Conservation (phyloP, 2,113 vertebrate species). For the Gobiocypris rarus region DNA sequence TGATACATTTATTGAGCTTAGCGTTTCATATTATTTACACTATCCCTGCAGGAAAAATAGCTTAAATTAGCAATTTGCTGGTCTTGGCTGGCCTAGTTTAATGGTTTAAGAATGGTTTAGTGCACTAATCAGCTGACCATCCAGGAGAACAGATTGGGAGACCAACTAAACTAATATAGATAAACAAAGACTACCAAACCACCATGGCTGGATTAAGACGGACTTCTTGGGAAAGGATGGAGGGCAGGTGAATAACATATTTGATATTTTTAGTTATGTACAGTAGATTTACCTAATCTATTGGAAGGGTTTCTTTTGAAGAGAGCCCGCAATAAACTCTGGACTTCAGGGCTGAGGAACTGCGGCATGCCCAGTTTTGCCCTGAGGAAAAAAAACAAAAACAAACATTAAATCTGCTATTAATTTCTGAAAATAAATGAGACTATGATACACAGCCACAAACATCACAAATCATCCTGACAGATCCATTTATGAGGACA, state of each 20-base stretch:
- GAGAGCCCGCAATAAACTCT: conserved; percentile 81
- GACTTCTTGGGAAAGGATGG: background rate
- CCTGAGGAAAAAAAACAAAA: conserved; percentile 61
- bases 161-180: background rate
- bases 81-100: background rate
- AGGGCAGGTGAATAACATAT: background rate
- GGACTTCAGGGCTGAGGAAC: conserved; percentile 82
- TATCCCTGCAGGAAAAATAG: background rate
- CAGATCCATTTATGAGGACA: conserved; percentile 14
- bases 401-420: background rate
- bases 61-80: background rate
- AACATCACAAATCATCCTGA: background rate
- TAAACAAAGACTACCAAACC: background rate
- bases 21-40: background rate
- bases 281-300: conserved; percentile 73
- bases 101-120: background rate
- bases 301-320: conserved; percentile 83
- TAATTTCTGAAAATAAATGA: conserved; percentile 11
- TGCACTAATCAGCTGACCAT: background rate
- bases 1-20: background rate
- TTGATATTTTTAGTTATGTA: background rate
- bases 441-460: background rate
- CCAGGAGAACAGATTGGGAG: background rate
- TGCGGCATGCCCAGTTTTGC: conserved; percentile 85
- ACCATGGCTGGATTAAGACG: background rate